Base-by-base conservation (phyloP, 2,113 vertebrate species). In the Zapornia atra region DNA sequence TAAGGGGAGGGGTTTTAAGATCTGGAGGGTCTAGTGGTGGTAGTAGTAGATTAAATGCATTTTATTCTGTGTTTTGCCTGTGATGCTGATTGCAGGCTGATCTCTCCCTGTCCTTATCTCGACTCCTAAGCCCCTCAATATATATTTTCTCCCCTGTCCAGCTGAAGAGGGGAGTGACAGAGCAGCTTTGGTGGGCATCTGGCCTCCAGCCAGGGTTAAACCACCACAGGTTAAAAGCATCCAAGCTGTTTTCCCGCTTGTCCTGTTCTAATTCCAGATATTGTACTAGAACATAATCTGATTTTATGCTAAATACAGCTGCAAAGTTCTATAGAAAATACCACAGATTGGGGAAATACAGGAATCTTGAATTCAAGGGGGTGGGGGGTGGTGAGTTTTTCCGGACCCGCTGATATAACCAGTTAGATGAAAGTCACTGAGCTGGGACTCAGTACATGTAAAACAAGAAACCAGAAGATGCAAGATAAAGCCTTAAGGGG, bases 161-260 rank as follows among this genome's bases (percentile, higher is more conserved):
- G 48, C 48, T 48, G 44, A 48, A 48, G 48, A 48, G 21, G 48
- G 21, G 48, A 48, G 48, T 48, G 48, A 48, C 48, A 48, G 48
- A 48, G 48, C 48, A 48, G 48, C 48, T 48, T 48, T 48, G 48
- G 48, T 48, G 48, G 48, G 48, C 19, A 22, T 20, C 48, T 48
- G 48, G 48, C 48, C 21, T 48, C 48, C 48, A 48, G 20, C 48
- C 48, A 48, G 48, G 21, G 48, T 48, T 6, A 48, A 48, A 48
- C 48, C 48, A 48, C 48, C 44, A 92, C 59, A 87, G 48, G 46
- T 54, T 93, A 89, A 72, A 93, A 76, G 70, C 73, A 82, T n/a
- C 33, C 38, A 60, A 88, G 8, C 38, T 64, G 5, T 31, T 60
- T 24, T 69, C 50, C 79, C 59, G 50, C 36, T 80, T 54, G 69